These are phyloP conservation scores for Apoda limacodes DNA, from an alignment of 2,888 invertebrate genomes.

Conservation along the genomic window DNA sequence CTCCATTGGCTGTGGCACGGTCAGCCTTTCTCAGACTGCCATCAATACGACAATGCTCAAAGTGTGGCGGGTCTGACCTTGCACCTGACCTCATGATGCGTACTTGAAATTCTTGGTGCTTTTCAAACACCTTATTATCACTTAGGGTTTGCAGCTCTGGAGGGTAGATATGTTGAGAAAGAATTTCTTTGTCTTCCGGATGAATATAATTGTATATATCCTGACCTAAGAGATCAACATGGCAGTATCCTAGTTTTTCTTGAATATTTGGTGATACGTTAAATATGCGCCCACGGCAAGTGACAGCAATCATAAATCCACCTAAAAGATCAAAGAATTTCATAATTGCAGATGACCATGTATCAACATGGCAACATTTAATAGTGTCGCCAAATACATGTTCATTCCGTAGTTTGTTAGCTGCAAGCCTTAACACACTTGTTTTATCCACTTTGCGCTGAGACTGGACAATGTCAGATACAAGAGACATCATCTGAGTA, in stretches of 20 bases:
- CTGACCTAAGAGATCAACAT: constrained; percentile 92
- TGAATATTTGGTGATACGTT: constrained; percentile 88
- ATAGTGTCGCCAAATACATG: constrained; percentile 73
- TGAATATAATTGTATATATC: constrained; percentile 86
- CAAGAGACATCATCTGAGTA: constrained; percentile 81
- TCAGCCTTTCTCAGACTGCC: constrained; percentile 73
- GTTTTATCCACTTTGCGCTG: constrained; percentile 92
- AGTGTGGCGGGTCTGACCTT: constrained; percentile 77
- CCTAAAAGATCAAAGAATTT: constrained; percentile 76
- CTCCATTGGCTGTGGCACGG: constrained; percentile 62
- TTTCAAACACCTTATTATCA: constrained; percentile 42
- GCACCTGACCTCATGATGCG: constrained; percentile 76
- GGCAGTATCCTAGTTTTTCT: constrained; percentile 85
- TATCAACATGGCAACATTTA: constrained; percentile 55
- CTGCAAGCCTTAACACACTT: constrained; percentile 86
- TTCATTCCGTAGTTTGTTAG: constrained; percentile 85
- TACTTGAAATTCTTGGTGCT: constrained; percentile 68
- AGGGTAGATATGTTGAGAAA: constrained; percentile 76
- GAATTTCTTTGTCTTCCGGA: constrained; percentile 83
- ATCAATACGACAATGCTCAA: constrained; percentile 77
- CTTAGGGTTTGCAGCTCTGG: constrained; percentile 52
- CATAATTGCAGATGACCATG: constrained; percentile 69
- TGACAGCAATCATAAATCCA: constrained; percentile 84
- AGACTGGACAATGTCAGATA: constrained; percentile 86
- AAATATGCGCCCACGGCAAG: constrained; percentile 85